These are phyloP conservation scores for Cairina moschata DNA, from an alignment of 2,113 vertebrate genomes.

Conservation along the genomic window DNA sequence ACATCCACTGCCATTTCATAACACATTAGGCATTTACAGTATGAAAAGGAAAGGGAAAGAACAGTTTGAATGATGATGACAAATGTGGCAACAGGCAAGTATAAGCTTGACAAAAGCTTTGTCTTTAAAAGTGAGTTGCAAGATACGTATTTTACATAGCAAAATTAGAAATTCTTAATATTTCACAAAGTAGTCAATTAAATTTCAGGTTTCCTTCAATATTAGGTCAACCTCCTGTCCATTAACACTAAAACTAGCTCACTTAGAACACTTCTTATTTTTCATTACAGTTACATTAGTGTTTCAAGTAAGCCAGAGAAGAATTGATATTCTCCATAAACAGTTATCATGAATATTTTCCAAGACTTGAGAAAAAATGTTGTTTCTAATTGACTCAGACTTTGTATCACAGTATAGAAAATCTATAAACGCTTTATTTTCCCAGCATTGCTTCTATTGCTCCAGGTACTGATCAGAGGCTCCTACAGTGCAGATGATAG, in stretches of 20 bases:
- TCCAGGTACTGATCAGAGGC: background rate
- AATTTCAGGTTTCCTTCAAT: background rate
- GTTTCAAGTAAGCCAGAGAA: background rate
- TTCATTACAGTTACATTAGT: background rate
- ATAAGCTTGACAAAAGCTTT: background rate
- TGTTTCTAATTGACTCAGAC: background rate
- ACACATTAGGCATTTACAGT: background rate
- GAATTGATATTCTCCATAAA: background rate
- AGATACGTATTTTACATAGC: background rate
- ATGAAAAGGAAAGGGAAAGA: background rate
- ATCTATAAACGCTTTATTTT: background rate
- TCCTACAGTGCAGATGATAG: background rate
- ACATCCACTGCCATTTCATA: background rate
- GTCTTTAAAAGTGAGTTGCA: background rate
- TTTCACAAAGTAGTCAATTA: background rate
- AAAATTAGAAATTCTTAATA: background rate
- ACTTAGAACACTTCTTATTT: background rate
- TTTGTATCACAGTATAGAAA: background rate
- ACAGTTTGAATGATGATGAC: background rate
- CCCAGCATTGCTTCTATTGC: background rate
- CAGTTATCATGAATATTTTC: background rate
- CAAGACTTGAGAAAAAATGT: background rate
- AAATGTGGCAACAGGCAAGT: background rate
- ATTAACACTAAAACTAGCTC: background rate
- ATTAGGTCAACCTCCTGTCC: background rate